Base-by-base conservation (phyloP, 2,888 invertebrate species). In the Drosophila merina region DNA sequence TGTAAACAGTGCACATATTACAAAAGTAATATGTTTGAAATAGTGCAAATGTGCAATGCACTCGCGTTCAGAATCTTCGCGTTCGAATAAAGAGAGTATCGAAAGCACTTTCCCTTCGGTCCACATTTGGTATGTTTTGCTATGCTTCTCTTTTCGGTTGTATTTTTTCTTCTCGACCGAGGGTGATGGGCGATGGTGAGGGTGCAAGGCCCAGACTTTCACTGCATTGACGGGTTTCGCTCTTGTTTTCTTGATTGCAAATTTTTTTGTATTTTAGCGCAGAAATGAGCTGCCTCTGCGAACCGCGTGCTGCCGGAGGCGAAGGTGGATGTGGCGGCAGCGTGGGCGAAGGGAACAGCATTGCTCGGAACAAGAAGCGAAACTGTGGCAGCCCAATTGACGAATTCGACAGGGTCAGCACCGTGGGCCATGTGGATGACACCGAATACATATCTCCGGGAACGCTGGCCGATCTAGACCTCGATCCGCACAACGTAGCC, bases 381-480 rank as follows among this genome's bases (percentile, higher is more conserved):
- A 54, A 28, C 40, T 54, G 57, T 26, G 56, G 31, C 33, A 55
- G 50, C 33, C 20, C 14, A 36, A 44, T 31, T 47, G 60, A 71
- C 57, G 74, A 73, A 42, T 66, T 36, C 20, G 72, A 73, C 54
- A 48, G 49, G 42, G 72, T 40, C 57, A 72, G 73, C 51, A 71
- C 48, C 28, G 50, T 63, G 42, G 72, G 63, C 64, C 63, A 71
- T 10, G 73, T 36, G 3, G 71, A 71, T 14, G 64, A 51, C 4
- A 58, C 40, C 33, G 71, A 72, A 26, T 62, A 14, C 48, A 36
- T 36, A n/a, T 44, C 44, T 20, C 52, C 48, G 7, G 47, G 28
- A 9, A 50, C 33, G 4, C 50, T 4, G 31, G 20, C 5, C 44
- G 44, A 25, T 20, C 26, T 49, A 20, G 55, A 57, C 3, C 33